Conservation (phyloP, 2,888 invertebrate genomes). For the Latrodectus hesperus region DNA sequence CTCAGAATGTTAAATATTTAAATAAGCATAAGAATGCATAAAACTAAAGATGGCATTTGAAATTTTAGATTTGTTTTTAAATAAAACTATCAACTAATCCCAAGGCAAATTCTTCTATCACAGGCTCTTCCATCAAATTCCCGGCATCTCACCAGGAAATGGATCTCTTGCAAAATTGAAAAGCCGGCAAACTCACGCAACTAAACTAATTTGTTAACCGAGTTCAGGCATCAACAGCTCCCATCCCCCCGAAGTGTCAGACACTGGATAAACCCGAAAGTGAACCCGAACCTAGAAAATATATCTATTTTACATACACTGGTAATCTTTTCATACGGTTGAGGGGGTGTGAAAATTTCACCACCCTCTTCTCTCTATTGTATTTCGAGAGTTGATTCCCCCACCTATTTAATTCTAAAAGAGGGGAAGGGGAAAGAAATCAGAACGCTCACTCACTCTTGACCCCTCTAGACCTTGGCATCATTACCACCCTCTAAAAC, state of each 20-base stretch:
- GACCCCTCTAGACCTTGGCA: conserved; percentile 43
- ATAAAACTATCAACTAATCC: not conserved
- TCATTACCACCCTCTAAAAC: conserved; percentile 54
- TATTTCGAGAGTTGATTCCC: conserved; percentile 39
- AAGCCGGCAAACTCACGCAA: not conserved
- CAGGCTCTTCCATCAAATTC: not conserved
- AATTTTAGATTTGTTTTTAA: not conserved
- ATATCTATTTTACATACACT: conserved; percentile 45
- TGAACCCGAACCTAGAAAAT: conserved; percentile 30
- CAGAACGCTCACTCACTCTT: conserved; percentile 31
- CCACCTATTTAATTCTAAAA: conserved; percentile 41
- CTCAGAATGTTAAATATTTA: no score
- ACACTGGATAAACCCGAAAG: conserved; percentile 36
- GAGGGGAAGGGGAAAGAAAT: conserved; percentile 13
- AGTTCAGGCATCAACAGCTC: not conserved
- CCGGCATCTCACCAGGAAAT: not conserved
- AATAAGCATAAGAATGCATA: no score
- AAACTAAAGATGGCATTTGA: not conserved
- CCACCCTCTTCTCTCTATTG: conserved; percentile 46
- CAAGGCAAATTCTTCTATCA: not conserved
- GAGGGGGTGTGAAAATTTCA: conserved; percentile 53
- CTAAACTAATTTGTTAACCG: conserved; percentile 13
- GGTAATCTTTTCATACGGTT: conserved; percentile 27
- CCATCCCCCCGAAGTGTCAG: conserved; percentile 29
- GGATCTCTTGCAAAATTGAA: not conserved